Percentiles rank a stretch among this genome's conserved stretches.
Conservation (phyloP, 1,140 invertebrate species). For the Trichomalopsis sarcophagae region DNA sequence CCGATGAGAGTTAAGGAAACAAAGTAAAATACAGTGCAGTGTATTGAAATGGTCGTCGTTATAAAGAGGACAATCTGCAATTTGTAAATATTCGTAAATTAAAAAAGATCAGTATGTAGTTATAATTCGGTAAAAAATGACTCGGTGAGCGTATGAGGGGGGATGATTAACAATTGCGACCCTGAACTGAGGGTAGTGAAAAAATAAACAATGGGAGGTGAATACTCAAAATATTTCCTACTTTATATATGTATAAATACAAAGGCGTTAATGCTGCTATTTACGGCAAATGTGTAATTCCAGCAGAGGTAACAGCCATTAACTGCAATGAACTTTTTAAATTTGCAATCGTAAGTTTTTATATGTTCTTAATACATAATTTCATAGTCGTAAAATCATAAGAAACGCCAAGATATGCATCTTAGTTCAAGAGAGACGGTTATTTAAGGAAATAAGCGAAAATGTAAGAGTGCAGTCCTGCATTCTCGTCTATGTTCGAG, state of each 20-base stretch:
- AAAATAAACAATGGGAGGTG: constrained; percentile 59
- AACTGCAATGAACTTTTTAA: constrained; percentile 52
- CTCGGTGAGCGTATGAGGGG: constrained; percentile 28
- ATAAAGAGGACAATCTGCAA: constrained; percentile 65
- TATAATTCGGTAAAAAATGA: constrained; percentile 55
- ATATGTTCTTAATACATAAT: constrained; percentile 71
- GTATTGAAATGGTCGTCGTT: constrained; percentile 57
- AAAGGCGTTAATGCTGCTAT: constrained; percentile 63
- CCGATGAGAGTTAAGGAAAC: constrained; percentile 57
- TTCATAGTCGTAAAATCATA: constrained; percentile 60
- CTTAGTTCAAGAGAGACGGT: constrained; percentile 50
- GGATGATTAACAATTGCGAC: constrained; percentile 39
- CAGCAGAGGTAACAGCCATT: constrained; percentile 43
- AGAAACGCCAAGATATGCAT: constrained; percentile 48
- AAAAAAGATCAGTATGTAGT: constrained; percentile 45
- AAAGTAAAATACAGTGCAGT: constrained; percentile 59
- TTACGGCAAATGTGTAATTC: constrained; percentile 59
- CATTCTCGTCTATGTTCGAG: constrained; percentile 45
- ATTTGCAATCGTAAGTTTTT: constrained; percentile 70
- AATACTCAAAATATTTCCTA: constrained; percentile 73
- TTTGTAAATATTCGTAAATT: constrained; percentile 64
- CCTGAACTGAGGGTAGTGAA: constrained; percentile 44
- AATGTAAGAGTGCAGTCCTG: constrained; percentile 25
- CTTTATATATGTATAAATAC: constrained; percentile 67
- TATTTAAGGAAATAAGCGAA: constrained; percentile 54